Evolutionary conservation across 2,797 vertebrate species (phyloP).

Genomic region (Chelon auratus): DNA sequence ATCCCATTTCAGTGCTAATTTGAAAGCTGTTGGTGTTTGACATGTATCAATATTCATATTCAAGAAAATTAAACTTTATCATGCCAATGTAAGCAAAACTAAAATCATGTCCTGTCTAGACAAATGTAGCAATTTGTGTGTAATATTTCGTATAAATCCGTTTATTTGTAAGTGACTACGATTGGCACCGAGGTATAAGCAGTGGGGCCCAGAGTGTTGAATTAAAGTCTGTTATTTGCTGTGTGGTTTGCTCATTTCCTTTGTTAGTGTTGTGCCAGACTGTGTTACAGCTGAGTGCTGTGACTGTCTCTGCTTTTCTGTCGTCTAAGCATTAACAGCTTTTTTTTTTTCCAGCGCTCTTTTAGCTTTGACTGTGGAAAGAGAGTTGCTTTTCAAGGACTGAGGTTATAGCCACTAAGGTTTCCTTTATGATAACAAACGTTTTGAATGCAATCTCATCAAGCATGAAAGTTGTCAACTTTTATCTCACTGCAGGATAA

Average conservation of each 20-base stretch:
- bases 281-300: constrained; percentile 68
- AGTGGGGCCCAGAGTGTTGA: constrained; percentile 67
- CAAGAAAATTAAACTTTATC: constrained; percentile 60
- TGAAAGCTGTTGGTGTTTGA: constrained; percentile 66
- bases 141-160: constrained; percentile 78
- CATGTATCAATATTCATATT: constrained; percentile 64
- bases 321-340: constrained; percentile 69
- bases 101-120: constrained; percentile 79
- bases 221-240: constrained; percentile 82
- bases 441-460: constrained; percentile 46
- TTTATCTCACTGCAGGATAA: constrained; percentile 36
- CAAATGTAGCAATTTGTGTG: constrained; percentile 79
- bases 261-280: constrained; percentile 82
- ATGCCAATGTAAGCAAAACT: constrained; percentile 68
- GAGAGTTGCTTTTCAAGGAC: constrained; percentile 48
- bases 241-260: constrained; percentile 87
- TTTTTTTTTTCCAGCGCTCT: constrained; percentile 35
- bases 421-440: constrained; percentile 39
- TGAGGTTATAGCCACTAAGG: constrained; percentile 22
- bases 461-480: constrained; percentile 38
- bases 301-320: constrained; percentile 71
- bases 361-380: constrained; percentile 47
- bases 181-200: constrained; percentile 74
- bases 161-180: constrained; percentile 76
- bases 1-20: constrained; percentile 62